Percentiles rank a stretch among this genome's conserved stretches.
phyloP scores from a whole-genome alignment of 2,797 vertebrate species.

The Psittacula derbiana region DNA sequence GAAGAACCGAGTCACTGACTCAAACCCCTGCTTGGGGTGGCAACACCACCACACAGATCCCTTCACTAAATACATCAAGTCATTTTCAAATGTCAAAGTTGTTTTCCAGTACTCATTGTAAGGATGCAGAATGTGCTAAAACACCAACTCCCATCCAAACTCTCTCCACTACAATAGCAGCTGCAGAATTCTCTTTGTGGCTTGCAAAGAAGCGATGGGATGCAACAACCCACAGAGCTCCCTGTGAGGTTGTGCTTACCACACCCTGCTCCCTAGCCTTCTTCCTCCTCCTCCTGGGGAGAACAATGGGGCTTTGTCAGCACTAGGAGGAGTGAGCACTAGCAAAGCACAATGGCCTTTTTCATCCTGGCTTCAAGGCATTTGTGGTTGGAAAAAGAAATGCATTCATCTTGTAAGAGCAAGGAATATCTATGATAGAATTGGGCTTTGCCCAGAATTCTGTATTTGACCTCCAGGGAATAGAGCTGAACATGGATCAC shows the following conservation, averaged over 20 bases:
- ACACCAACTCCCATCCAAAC: neutral
- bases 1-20: neutral
- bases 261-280: neutral
- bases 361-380: constrained; percentile 31
- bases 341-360: constrained; percentile 14
- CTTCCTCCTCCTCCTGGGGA: neutral
- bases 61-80: neutral
- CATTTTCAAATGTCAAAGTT: neutral
- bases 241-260: neutral
- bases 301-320: constrained; percentile 42
- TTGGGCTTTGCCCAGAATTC: constrained; percentile 1
- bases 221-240: neutral
- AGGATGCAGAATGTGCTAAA: neutral
- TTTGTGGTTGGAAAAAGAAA: constrained; percentile 24
- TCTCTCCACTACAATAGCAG: neutral
- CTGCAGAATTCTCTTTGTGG: neutral
- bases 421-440: constrained; percentile 9
- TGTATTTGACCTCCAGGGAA: neutral
- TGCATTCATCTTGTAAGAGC: neutral
- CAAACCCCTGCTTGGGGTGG: neutral
- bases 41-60: neutral
- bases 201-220: neutral
- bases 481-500: neutral
- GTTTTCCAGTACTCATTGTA: neutral
- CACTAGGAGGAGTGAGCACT: neutral